phyloP scores from a whole-genome alignment of 2,888 invertebrate genomes.

The Epinotia brunnichana region DNA sequence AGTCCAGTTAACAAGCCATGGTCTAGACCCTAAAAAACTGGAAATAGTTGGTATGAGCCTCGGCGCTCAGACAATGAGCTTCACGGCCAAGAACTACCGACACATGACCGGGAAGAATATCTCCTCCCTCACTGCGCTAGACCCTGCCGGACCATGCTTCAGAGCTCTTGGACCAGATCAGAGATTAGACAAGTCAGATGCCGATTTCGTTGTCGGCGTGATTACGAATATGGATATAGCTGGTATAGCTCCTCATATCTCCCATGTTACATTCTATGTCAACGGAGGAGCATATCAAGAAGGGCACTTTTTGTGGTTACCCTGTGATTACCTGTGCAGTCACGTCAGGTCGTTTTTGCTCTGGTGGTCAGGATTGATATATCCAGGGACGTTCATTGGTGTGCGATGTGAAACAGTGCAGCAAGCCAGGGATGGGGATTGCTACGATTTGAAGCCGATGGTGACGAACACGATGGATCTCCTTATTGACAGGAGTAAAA shows the following conservation, averaged over 20 bases:
- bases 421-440: constrained; percentile 58
- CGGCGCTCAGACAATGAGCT: constrained; percentile 48
- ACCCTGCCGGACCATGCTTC: constrained; percentile 53
- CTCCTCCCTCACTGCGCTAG: constrained; percentile 46
- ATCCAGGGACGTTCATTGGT: constrained; percentile 59
- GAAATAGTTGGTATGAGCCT: background rate
- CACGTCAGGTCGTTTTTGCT: constrained; percentile 56
- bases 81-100: constrained; percentile 50
- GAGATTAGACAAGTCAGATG: constrained; percentile 50
- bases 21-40: background rate
- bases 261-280: constrained; percentile 53
- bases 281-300: constrained; percentile 63
- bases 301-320: constrained; percentile 55
- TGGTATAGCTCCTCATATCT: constrained; percentile 49
- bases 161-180: constrained; percentile 45
- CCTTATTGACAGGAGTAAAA: constrained; percentile 46
- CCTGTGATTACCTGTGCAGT: constrained; percentile 59
- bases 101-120: constrained; percentile 48
- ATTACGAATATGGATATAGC: constrained; percentile 49
- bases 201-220: constrained; percentile 49
- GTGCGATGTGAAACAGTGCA: constrained; percentile 62
- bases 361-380: constrained; percentile 58
- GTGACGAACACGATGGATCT: constrained; percentile 57
- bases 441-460: constrained; percentile 57
- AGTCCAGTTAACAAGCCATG: background rate